Conservation (phyloP, 2,113 vertebrate species). For the Tragelaphus scriptus region DNA sequence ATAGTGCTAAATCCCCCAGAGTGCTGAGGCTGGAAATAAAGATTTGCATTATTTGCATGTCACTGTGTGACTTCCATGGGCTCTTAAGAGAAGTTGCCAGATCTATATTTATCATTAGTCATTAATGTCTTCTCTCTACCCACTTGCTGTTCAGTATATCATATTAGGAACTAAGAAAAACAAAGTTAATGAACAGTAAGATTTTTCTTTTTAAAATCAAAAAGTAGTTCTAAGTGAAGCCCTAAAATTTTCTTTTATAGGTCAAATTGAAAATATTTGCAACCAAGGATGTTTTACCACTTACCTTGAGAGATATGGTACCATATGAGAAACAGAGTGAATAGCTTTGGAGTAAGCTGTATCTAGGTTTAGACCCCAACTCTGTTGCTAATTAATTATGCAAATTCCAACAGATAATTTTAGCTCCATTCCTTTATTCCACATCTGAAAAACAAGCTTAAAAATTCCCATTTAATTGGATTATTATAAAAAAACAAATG, state of each 20-base stretch:
- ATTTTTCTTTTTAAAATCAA: slow-evolving; percentile 18
- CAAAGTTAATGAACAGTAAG: not conserved
- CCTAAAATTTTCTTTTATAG: not conserved
- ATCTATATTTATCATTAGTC: not conserved
- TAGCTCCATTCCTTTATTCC: not conserved
- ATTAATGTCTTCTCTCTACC: not conserved
- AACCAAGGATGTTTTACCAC: not conserved
- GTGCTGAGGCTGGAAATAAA: not conserved
- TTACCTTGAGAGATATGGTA: not conserved
- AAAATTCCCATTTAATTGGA: not conserved
- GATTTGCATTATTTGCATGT: not conserved
- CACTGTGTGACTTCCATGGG: not conserved
- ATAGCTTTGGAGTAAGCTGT: not conserved
- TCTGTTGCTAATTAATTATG: not conserved
- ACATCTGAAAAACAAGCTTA: not conserved
- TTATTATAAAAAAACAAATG: not conserved
- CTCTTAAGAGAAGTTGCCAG: not conserved
- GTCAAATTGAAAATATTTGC: not conserved
- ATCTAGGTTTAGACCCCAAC: not conserved
- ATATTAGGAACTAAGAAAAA: not conserved
- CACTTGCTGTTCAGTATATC: not conserved
- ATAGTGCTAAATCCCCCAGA: not conserved
- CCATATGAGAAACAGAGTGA: not conserved
- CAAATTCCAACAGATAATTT: not conserved
- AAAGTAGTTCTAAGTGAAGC: not conserved